Percentiles rank a stretch among this genome's conserved stretches.
Conservation (phyloP, 2,797 vertebrate species). For the Pyrocephalus nanus region DNA sequence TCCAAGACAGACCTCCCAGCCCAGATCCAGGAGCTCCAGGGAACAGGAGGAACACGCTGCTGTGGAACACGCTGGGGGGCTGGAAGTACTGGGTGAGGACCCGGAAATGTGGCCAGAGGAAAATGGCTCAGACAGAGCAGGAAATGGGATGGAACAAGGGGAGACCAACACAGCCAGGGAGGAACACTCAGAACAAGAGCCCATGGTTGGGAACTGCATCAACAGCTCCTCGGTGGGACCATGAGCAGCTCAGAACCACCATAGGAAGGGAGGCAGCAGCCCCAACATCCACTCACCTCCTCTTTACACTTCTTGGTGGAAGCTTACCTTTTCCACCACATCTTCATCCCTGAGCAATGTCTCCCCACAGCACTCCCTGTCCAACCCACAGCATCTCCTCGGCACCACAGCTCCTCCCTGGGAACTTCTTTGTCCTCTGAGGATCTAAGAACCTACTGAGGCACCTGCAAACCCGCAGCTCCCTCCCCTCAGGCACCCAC, state of each 20-base stretch:
- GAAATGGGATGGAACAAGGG: background rate
- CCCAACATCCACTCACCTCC: background rate
- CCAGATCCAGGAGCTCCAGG: background rate
- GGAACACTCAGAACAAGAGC: background rate
- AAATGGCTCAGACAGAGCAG: background rate
- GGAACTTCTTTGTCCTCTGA: background rate
- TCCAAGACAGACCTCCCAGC: background rate
- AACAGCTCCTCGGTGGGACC: background rate
- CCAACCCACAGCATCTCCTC: background rate
- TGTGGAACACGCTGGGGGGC: background rate
- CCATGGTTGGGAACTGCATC: accelerated
- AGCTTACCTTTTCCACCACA: background rate
- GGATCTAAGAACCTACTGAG: background rate
- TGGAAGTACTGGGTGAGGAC: background rate
- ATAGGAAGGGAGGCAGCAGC: background rate
- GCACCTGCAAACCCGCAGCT: background rate
- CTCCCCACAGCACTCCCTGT: background rate
- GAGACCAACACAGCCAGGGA: accelerated
- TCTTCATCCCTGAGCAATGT: background rate
- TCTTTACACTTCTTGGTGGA: background rate
- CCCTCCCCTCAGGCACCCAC: background rate
- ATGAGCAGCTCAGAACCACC: accelerated
- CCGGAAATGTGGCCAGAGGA: background rate
- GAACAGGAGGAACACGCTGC: background rate
- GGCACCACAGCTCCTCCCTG: background rate